Evolutionary conservation across 1,140 invertebrate genomes (phyloP), one percentile per base, ranked within the genome.

Genomic region (Drosophila teissieri): DNA sequence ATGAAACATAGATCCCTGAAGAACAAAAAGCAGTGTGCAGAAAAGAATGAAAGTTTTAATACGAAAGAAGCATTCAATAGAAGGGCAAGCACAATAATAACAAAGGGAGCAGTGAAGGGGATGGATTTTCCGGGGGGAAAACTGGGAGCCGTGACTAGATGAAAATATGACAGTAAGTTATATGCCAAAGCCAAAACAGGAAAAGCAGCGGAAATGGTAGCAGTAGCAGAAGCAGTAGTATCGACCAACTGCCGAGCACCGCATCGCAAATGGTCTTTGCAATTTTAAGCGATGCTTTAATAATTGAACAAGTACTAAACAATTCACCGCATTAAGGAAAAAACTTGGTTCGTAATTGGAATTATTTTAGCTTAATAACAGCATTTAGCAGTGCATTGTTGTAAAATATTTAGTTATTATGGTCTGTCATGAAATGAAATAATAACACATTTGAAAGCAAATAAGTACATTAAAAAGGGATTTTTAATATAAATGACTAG

Each of bases 91-190:
- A 80, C 76, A 80, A 88, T 88, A 88, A 88, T 83, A 88, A 83
- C 79, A 78, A 86, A 80, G 64, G 68, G 70, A 58, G 58, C 61
- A 84, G 58, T 61, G 22, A 48, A 7, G 44, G 49, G 45, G 24
- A 12, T 45, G 64, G 45, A 36, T 17, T 62, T 62, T 11, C 14
- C 17, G 36, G 8, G 24, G 44, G 45, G 56, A 48, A 12, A 31
- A 31, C 31, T 39, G 37, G 37, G 12, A 57, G 36, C 17, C 51
- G 46, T 54, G 27, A 36, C 54, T 68, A 78, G 72, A 89, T 88
- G 83, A 88, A 88, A 88, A 88, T 88, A 88, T 89, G 80, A 88
- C 83, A 89, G 83, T 85, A 85, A 85, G 82, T 89, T 88, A 88
- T 89, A 77, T 80, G 79, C 70, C 73, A 83, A 82, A 86, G 53